A percentile compares a stretch with the other conserved stretches of the same genome.
phyloP scores from a whole-genome alignment of 2,888 invertebrate genomes.

The Cheilosia vulpina region DNA sequence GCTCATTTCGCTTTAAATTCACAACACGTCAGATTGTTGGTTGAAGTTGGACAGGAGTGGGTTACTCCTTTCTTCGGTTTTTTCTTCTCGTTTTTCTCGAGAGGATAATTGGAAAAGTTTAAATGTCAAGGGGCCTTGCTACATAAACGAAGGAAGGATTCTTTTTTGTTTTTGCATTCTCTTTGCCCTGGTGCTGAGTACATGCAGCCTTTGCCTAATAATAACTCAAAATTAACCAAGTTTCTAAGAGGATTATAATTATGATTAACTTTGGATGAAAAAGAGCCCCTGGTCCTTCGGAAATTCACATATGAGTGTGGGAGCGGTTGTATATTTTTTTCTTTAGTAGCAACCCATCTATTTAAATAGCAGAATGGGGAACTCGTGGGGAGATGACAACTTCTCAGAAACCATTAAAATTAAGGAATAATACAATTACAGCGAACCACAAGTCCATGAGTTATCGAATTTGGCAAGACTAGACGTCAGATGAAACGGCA shows the following conservation, averaged over 20 bases:
- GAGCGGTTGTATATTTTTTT: not conserved
- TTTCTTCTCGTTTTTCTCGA: conserved; percentile 7
- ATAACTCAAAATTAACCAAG: conserved; percentile 15
- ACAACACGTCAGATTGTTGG: conserved; percentile 18
- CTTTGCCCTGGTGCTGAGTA: not conserved
- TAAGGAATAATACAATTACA: too few relatives aligned
- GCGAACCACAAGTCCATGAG: too few relatives aligned
- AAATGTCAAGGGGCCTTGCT: conserved; percentile 50
- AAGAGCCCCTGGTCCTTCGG: not conserved
- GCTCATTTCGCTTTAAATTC: conserved; percentile 28
- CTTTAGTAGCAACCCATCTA: too few relatives aligned
- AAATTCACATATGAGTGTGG: not conserved
- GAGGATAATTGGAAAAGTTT: conserved; percentile 69
- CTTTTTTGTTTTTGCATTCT: not conserved
- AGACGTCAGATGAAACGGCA: too few relatives aligned
- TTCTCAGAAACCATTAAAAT: too few relatives aligned
- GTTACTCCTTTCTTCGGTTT: conserved; percentile 13
- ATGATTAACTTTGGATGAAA: conserved; percentile 15
- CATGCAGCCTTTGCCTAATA: conserved; percentile 1
- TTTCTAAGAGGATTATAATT: conserved; percentile 28
- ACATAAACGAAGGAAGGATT: not conserved
- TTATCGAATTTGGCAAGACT: too few relatives aligned
- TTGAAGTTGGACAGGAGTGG: not conserved
- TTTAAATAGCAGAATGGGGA: too few relatives aligned
- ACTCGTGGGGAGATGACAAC: too few relatives aligned